Evolutionary conservation across 1,140 invertebrate genomes (phyloP).

Genomic region (Laupala kohalensis): DNA sequence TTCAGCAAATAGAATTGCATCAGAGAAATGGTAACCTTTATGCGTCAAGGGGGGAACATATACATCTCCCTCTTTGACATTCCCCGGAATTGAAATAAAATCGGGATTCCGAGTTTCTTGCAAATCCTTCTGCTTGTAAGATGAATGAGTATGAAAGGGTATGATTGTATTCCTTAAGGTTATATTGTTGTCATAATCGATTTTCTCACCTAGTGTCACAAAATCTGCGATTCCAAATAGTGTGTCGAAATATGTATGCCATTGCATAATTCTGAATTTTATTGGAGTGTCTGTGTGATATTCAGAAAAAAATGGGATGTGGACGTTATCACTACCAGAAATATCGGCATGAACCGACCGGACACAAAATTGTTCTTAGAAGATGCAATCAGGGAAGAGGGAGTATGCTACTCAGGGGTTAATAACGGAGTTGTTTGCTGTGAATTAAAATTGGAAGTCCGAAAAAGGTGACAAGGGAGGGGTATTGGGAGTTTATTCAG

Average conservation of each 20-base stretch:
- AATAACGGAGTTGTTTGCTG: neutral
- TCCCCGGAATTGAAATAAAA: neutral
- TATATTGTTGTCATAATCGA: neutral
- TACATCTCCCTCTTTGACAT: neutral
- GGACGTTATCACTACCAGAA: neutral
- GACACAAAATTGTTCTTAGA: neutral
- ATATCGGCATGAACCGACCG: neutral
- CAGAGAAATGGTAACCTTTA: neutral
- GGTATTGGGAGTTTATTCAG: neutral
- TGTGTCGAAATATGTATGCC: neutral
- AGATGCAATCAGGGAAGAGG: neutral
- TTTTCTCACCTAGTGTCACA: neutral
- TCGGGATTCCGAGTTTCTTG: neutral
- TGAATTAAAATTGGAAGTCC: neutral
- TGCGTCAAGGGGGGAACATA: neutral
- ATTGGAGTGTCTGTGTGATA: neutral
- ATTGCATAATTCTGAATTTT: neutral
- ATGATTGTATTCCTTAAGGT: neutral
- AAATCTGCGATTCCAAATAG: neutral
- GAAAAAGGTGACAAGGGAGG: neutral
- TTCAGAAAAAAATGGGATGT: neutral
- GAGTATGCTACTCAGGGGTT: neutral
- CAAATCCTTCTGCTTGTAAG: conserved; percentile 1
- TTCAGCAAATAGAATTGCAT: neutral
- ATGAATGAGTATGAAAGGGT: neutral